Conservation (phyloP, 2,888 invertebrate genomes). For the Metacarcinus magister region DNA sequence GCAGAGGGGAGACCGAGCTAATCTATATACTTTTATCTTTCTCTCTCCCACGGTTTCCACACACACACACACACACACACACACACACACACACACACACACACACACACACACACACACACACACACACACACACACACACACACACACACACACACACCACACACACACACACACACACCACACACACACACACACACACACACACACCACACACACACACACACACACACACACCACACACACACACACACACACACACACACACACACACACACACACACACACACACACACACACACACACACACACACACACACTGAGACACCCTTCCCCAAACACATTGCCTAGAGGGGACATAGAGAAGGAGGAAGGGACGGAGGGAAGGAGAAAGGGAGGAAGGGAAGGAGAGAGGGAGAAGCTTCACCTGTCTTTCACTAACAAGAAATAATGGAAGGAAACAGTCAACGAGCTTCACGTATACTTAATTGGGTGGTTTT, state of each 20-base stretch:
- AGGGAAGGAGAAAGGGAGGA: background rate
- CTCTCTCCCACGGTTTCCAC: slow-evolving; percentile 1
- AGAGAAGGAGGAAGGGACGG: background rate
- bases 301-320: too few relatives aligned
- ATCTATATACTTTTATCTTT: too few relatives aligned
- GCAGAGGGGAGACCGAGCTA: background rate
- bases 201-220: too few relatives aligned
- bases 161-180: too few relatives aligned
- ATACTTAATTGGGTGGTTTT: background rate
- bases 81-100: slow-evolving; percentile 60
- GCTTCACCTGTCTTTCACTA: background rate
- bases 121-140: slow-evolving; percentile 57
- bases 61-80: slow-evolving; percentile 55
- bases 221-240: too few relatives aligned
- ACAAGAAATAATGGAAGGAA: background rate
- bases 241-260: slow-evolving; percentile 30
- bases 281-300: too few relatives aligned
- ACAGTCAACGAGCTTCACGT: background rate
- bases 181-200: too few relatives aligned
- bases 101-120: slow-evolving; percentile 60
- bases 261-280: slow-evolving; percentile 35
- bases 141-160: slow-evolving; percentile 57
- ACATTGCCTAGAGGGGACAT: background rate
- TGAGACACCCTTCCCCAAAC: too few relatives aligned
- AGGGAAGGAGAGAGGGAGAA: background rate